Conservation (phyloP, 2,113 vertebrate species). For the Oncorhynchus mykiss region DNA sequence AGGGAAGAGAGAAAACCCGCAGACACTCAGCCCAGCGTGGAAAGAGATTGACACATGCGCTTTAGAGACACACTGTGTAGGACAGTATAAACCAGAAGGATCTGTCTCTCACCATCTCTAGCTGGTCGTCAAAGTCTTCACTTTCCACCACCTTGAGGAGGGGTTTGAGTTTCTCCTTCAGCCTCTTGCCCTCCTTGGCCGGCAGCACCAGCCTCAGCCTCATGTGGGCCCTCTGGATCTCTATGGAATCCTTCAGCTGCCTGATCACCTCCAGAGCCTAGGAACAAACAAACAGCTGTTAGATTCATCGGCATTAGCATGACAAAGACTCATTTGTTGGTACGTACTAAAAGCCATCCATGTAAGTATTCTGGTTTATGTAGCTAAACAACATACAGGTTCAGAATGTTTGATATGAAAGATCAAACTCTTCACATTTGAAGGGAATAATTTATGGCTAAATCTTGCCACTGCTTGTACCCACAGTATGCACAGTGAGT, state of each 20-base stretch:
- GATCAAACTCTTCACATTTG: too few relatives aligned
- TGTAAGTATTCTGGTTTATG: too few relatives aligned
- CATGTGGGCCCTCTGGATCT: conserved; percentile 97
- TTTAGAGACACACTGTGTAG: too few relatives aligned
- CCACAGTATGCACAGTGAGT: too few relatives aligned
- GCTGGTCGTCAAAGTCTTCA: conserved; percentile 86
- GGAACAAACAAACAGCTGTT: background rate
- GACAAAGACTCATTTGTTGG: background rate
- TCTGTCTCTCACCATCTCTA: conserved; percentile 81
- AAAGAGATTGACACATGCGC: too few relatives aligned
- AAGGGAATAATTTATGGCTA: too few relatives aligned
- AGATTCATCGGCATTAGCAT: background rate
- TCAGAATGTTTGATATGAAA: too few relatives aligned
- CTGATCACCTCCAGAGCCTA: conserved; percentile 95
- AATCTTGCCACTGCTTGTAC: too few relatives aligned
- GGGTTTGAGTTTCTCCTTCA: conserved; percentile 93
- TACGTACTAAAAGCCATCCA: too few relatives aligned
- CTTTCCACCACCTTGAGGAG: conserved; percentile 88
- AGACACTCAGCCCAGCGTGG: too few relatives aligned
- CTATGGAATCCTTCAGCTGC: conserved; percentile 90
- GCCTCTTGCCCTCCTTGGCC: conserved; percentile 87
- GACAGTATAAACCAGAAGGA: background rate
- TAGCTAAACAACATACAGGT: too few relatives aligned
- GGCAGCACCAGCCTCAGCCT: conserved; percentile 86
- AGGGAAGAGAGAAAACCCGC: too few relatives aligned